Conservation (phyloP, 2,113 vertebrate genomes). For the human region GRCh38 chr20:57765001-57765500, state of each 20-base stretch:
- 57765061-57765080: neutral
- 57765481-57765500: neutral
- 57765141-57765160: neutral
- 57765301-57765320: neutral
- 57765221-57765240: neutral
- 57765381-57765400: neutral
- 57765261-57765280: neutral
- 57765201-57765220: neutral
- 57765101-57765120: neutral
- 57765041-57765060: neutral
- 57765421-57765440: no score
- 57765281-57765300: neutral
- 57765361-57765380: neutral
- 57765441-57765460: no score
- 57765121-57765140: neutral
- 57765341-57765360: neutral
- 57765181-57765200: neutral
- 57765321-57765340: neutral
- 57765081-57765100: neutral
- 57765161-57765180: neutral
- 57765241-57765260: neutral
- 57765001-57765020: neutral
- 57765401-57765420: neutral
- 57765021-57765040: neutral
- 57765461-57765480: neutral